Conservation (phyloP, 2,797 vertebrate genomes). For the Loriculus beryllinus region DNA sequence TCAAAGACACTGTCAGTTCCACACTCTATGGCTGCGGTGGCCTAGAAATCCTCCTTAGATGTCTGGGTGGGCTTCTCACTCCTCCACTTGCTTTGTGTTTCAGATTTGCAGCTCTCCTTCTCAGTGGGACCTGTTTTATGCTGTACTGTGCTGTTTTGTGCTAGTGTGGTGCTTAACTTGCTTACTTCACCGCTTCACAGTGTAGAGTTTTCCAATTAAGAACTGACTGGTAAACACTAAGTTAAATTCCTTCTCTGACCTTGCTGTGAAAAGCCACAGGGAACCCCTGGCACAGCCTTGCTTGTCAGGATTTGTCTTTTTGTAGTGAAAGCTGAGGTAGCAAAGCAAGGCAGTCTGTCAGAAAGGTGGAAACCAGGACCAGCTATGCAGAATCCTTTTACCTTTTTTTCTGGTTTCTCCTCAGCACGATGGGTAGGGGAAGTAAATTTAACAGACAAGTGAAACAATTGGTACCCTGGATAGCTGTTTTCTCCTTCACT, state of each 20-base stretch:
- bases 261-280: not conserved
- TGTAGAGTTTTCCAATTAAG: not conserved
- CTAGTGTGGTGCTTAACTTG: not conserved
- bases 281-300: not conserved
- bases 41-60: not conserved
- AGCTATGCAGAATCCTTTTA: not conserved
- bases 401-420: not conserved
- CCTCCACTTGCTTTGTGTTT: not conserved
- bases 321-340: not conserved
- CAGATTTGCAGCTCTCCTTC: not conserved
- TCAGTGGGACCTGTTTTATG: not conserved
- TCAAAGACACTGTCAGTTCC: not conserved
- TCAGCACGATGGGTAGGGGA: rapidly evolving
- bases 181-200: not conserved
- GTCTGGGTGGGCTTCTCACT: not conserved
- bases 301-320: not conserved
- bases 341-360: not conserved
- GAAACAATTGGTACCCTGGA: not conserved
- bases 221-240: not conserved
- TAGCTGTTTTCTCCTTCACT: not conserved
- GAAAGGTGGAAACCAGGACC: not conserved
- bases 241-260: not conserved
- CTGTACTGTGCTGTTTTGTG: rapidly evolving
- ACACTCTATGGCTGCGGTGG: not conserved
- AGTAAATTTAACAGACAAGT: not conserved